Percentiles rank a stretch among this genome's conserved stretches.
Evolutionary conservation across 2,113 vertebrate genomes (phyloP).

Genomic region (Urocolius indicus): DNA sequence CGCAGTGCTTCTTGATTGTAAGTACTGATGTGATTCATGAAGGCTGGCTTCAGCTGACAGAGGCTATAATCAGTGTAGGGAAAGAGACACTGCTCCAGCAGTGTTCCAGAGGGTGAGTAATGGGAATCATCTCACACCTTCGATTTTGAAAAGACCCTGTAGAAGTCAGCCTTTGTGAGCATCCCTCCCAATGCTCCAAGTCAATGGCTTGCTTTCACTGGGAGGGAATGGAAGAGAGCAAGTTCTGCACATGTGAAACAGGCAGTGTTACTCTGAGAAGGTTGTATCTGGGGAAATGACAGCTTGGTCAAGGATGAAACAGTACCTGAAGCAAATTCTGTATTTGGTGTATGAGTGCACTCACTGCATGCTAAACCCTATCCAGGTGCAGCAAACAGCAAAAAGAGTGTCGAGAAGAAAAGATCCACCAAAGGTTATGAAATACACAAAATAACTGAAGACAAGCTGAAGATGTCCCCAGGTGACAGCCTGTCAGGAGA

Average conservation of each 20-base stretch:
- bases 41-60: background rate
- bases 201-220: background rate
- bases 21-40: background rate
- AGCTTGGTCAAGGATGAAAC: conserved; percentile 19
- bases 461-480: background rate
- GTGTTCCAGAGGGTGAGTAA: background rate
- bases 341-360: background rate
- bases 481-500: background rate
- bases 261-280: conserved; percentile 19
- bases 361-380: background rate
- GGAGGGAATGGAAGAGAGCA: background rate
- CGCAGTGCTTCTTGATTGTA: background rate
- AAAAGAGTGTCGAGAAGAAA: background rate
- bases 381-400: background rate
- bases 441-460: background rate
- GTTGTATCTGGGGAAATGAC: background rate
- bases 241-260: background rate
- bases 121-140: conserved; percentile 29
- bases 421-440: background rate
- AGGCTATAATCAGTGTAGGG: background rate
- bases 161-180: background rate
- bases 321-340: background rate
- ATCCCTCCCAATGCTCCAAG: background rate
- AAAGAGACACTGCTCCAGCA: background rate
- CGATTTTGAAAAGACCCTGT: conserved; percentile 1